These are phyloP conservation scores for Varanus komodoensis DNA, from an alignment of 2,113 vertebrate species.

Conservation along the genomic window DNA sequence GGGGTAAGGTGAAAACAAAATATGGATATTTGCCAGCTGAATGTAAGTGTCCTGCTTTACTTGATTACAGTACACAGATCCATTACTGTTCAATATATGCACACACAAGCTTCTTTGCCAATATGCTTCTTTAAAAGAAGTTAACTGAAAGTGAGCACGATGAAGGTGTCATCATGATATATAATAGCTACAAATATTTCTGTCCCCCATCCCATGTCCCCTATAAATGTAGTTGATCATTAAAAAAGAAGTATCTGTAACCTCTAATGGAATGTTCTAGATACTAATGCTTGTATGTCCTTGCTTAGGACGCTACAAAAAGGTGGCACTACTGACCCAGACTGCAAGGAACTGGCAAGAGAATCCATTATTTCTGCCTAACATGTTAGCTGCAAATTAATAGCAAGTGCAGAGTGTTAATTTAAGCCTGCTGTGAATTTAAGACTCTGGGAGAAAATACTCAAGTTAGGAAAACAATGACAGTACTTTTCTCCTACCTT, in stretches of 20 bases:
- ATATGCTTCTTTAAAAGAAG: neutral
- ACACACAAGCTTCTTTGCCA: neutral
- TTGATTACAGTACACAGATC: neutral
- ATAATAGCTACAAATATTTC: neutral
- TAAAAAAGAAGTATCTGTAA: neutral
- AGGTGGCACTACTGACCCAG: neutral
- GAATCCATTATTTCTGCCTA: neutral
- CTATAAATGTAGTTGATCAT: neutral
- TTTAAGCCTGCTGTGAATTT: neutral
- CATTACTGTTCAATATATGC: neutral
- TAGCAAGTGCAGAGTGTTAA: neutral
- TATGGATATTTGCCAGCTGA: neutral
- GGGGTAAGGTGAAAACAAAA: neutral
- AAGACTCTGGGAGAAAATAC: neutral
- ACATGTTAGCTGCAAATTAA: neutral
- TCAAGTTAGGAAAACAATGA: neutral
- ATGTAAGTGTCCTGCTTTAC: neutral
- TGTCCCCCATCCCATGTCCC: no score
- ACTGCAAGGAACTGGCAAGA: neutral
- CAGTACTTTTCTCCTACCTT: slow-evolving; percentile 7
- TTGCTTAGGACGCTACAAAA: neutral
- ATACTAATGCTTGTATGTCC: no score
- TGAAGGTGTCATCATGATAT: no score
- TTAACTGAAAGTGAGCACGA: neutral
- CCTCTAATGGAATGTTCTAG: neutral